Percentiles rank a stretch among this genome's conserved stretches.
Evolutionary conservation across 2,113 vertebrate genomes (phyloP).

Genomic region (Grus americana): DNA sequence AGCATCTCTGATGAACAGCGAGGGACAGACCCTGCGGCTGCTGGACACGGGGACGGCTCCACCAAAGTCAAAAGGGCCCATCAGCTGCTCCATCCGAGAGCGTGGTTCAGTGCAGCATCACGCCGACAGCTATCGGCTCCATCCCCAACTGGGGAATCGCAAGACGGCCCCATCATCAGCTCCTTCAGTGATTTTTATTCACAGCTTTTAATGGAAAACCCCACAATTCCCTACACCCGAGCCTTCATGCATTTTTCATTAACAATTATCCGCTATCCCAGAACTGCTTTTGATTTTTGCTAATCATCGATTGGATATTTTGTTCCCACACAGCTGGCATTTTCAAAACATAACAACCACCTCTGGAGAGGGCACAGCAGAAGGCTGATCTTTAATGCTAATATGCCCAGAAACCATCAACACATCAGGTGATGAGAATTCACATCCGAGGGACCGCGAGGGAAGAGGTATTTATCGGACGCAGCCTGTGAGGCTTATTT

Average conservation of each 20-base stretch:
- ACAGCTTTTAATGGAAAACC: conserved; percentile 60
- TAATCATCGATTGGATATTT: conserved; percentile 64
- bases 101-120: background rate
- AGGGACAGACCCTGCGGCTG: background rate
- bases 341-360: conserved; percentile 60
- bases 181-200: conserved; percentile 38
- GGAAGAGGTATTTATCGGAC: background rate
- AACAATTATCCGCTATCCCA: conserved; percentile 39
- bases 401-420: conserved; percentile 29
- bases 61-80: background rate
- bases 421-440: conserved; percentile 41
- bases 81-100: background rate
- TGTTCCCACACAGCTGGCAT: conserved; percentile 67
- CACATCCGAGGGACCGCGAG: background rate
- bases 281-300: conserved; percentile 66
- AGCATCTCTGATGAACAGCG: background rate
- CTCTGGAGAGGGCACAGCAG: conserved; percentile 50
- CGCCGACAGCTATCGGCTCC: rapidly evolving
- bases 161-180: background rate
- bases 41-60: background rate
- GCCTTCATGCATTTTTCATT: conserved; percentile 68
- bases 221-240: conserved; percentile 31
- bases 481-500: background rate
- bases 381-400: conserved; percentile 55
- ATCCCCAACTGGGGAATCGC: background rate